Base-by-base conservation (phyloP, 1,140 invertebrate species). In the Matsumurasca onukii region DNA sequence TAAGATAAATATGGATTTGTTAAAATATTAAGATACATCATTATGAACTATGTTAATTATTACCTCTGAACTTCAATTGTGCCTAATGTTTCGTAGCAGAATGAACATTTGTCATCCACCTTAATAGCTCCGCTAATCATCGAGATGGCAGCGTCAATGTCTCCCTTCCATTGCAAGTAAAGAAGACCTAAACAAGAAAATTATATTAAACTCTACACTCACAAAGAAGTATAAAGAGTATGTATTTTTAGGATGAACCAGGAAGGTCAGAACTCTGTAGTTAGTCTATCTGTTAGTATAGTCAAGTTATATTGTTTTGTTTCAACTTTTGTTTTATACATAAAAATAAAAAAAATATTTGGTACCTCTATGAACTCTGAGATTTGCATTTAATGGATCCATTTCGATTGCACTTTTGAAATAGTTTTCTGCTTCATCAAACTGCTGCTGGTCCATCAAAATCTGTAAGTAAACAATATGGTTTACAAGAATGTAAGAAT, bases 51-150 rank as follows among this genome's bases (percentile, higher is more conserved):
- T n/a, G n/a, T n/a, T n/a, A n/a, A n/a, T n/a, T n/a, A n/a, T 83
- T 83, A 94, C 92, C 90, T 89, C 82, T 97, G 94, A 71, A 97
- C 91, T 87, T 96, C 92, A 71, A 98, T 90, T 1, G 94, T 95
- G 70, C 92, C 95, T 59, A 98, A 82, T 29, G 95, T 96, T 83
- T 98, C 95, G 81, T 94, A 97, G 15, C 91, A 95, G 83, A 96
- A 92, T 82, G 95, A 91, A 84, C 94, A 97, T 79, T 92, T 93
- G 27, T 91, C 86, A 83, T 98, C 96, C 69, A 95, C 82, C 76
- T 91, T 85, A 67, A 98, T 87, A 1, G 93, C 94, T 80, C 91
- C 87, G 48, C 90, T 87, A 31, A 98, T 91, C 31, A 91, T 83
- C 68, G 88, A 82, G 0, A 93, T 83, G 31, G 92, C 90, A 75